Conservation (phyloP, 2,888 invertebrate species). For the Papilio elwesi region DNA sequence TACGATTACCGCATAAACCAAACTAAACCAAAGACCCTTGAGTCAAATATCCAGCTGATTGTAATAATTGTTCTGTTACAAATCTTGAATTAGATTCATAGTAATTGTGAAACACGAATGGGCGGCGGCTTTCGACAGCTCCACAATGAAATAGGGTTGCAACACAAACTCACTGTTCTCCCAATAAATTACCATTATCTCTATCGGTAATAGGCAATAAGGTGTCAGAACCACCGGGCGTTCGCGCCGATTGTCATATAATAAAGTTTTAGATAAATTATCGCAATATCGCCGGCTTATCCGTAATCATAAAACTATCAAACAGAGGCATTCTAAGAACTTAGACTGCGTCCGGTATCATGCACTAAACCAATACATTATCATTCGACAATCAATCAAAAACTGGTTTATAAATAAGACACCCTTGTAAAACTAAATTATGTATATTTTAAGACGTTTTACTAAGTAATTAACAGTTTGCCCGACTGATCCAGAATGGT, state of each 20-base stretch:
- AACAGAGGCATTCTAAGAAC: slow-evolving; percentile 16
- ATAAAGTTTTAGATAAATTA: slow-evolving; percentile 26
- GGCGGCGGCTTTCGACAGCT: slow-evolving; percentile 6
- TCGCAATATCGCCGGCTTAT: slow-evolving; percentile 5
- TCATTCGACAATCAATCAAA: neutral
- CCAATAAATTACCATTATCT: slow-evolving; percentile 30
- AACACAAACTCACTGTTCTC: slow-evolving; percentile 2
- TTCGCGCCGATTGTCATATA: slow-evolving; percentile 27
- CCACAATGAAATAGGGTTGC: slow-evolving; percentile 12
- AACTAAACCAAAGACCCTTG: neutral
- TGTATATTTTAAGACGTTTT: too few species aligned
- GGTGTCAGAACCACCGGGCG: slow-evolving; percentile 16
- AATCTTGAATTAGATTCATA: neutral
- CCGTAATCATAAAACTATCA: slow-evolving; percentile 32
- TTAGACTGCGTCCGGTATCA: slow-evolving; percentile 7
- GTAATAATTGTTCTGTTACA: slow-evolving; percentile 3
- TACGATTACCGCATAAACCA: neutral
- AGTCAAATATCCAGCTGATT: neutral
- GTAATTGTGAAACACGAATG: slow-evolving; percentile 19
- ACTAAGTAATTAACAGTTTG: too few species aligned
- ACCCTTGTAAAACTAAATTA: neutral
- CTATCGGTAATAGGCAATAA: slow-evolving; percentile 29
- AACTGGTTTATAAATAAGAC: neutral
- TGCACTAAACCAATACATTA: neutral
- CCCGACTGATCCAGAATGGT: too few species aligned